Base-by-base conservation (phyloP, 2,113 vertebrate species). In the Dicrurus megarhynchus region DNA sequence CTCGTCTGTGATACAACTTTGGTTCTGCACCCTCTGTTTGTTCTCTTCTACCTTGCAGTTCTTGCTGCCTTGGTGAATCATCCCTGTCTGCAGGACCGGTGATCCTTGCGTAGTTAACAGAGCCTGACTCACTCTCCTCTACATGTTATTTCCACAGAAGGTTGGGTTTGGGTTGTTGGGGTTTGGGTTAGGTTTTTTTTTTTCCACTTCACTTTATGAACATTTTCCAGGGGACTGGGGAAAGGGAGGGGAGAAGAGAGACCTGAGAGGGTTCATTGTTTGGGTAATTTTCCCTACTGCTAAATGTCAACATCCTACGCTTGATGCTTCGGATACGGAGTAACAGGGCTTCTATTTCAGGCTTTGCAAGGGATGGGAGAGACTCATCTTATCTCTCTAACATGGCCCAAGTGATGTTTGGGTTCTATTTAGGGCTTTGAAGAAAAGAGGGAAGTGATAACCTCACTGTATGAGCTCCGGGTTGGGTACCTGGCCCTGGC, bases 71-170 rank as follows among this genome's bases (percentile, higher is more conserved):
- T 85, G 41, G 22, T 97, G 96, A 97, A 84, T 97, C 94, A 96
- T 80, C 75, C 75, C 77, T 20, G 69, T 63, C 18, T 59, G 27
- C 56, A 92, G 74, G 85, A 87, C 86, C 32, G 26, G 94, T 95
- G 93, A 95, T 92, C 59, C 30, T n/a, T 59, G 65, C 10, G 8
- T 3, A 35, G 88, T 75, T 84, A 90, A 75, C 90, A 90, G 55
- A 93, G 82, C 79, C 95, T 98, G 97, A 97, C 94, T 98, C 97
- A 98, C 94, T 87, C 74, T 88, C 77, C 79, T 96, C 85, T 46
- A 71, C 76, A 33, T 64, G 69, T 89, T 95, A 70, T 95, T 96
- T 96, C 93, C 96, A 95, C 69, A 86, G 60, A 94, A 94, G 64
- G 60, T 37, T 95, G 76, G 60, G 76, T n/a, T 95, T 90, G 70